These are phyloP conservation scores for Hyperoplus immaculatus DNA, from an alignment of 2,797 vertebrate genomes.

Conservation along the genomic window DNA sequence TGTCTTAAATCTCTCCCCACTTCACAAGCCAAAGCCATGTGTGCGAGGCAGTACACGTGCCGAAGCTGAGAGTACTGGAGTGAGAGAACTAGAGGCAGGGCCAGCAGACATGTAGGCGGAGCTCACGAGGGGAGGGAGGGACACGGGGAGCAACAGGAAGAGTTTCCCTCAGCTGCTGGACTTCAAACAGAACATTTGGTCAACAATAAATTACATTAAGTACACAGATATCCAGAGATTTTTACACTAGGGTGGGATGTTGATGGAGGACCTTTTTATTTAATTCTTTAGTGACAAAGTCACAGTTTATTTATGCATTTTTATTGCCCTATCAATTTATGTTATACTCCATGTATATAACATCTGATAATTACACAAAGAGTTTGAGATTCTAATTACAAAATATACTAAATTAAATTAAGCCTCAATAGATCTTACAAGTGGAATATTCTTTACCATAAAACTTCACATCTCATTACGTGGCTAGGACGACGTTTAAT, in stretches of 20 bases:
- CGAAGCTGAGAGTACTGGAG: conserved; percentile 79
- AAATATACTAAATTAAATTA: background rate
- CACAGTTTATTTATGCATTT: conserved; percentile 2
- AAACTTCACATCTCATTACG: background rate
- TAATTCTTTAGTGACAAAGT: conserved; percentile 6
- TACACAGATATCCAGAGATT: conserved; percentile 24
- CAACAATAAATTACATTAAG: conserved; percentile 36
- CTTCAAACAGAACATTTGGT: conserved; percentile 66
- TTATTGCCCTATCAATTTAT: conserved; percentile 1
- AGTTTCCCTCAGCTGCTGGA: conserved; percentile 70
- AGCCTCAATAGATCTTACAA: background rate
- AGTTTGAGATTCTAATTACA: background rate
- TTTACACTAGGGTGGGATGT: background rate
- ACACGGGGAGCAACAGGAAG: conserved; percentile 68
- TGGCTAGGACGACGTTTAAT: background rate
- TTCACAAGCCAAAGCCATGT: conserved; percentile 87
- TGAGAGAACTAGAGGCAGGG: conserved; percentile 81
- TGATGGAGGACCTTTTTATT: background rate
- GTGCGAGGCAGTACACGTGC: conserved; percentile 87
- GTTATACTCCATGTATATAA: background rate
- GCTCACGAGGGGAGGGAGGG: conserved; percentile 39
- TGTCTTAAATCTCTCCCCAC: conserved; percentile 88
- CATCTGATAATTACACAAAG: background rate
- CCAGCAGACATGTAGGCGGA: conserved; percentile 67
- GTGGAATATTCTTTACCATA: background rate